phyloP scores from a whole-genome alignment of 2,888 invertebrate genomes.

The Watsonalla cultraria region DNA sequence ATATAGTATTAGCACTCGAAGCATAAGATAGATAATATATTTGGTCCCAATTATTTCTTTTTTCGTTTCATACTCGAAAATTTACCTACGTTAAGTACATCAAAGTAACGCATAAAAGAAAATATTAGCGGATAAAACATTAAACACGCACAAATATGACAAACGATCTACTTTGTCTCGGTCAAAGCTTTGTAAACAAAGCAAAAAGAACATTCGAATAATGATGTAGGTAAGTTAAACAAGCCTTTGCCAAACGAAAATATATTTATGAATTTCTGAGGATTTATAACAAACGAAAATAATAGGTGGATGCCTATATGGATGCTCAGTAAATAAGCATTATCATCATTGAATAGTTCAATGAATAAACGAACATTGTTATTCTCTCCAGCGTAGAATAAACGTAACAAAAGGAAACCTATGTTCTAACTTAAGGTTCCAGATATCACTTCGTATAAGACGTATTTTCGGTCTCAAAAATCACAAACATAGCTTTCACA shows the following conservation, averaged over 20 bases:
- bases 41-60: not conserved
- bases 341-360: no score
- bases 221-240: slow-evolving; percentile 12
- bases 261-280: slow-evolving; percentile 6
- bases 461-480: no score
- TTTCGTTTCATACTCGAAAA: not conserved
- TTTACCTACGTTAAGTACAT: slow-evolving; percentile 11
- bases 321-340: no score
- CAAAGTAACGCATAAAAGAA: slow-evolving; percentile 27
- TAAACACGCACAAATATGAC: slow-evolving; percentile 24
- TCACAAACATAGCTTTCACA: no score
- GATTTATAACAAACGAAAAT: not conserved
- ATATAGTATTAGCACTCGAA: no score
- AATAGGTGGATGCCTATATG: not conserved
- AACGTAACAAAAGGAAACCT: no score
- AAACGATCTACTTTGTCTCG: slow-evolving; percentile 21
- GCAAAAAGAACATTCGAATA: slow-evolving; percentile 21
- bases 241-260: slow-evolving; percentile 5
- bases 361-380: no score
- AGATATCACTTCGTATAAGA: no score
- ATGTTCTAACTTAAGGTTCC: no score
- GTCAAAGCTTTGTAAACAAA: slow-evolving; percentile 27
- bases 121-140: slow-evolving; percentile 25
- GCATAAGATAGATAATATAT: not conserved
- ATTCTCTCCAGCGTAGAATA: no score